phyloP scores from a whole-genome alignment of 2,797 vertebrate species.

The Channallabes apus region DNA sequence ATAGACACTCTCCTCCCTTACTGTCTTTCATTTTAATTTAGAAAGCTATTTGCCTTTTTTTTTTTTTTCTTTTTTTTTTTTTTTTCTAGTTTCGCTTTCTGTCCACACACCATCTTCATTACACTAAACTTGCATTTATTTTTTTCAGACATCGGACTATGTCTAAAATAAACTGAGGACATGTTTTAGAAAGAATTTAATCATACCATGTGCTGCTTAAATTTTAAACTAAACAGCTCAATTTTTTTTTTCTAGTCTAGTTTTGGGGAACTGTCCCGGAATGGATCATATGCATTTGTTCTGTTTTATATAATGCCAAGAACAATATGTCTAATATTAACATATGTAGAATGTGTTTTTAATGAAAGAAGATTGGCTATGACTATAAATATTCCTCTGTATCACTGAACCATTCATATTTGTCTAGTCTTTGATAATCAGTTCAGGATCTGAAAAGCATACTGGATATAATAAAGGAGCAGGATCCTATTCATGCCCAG shows the following conservation, averaged over 20 bases:
- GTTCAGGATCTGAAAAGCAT: not conserved
- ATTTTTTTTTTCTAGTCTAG: too few relatives aligned
- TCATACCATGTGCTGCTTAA: not conserved
- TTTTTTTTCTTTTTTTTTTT: constrained; percentile 50
- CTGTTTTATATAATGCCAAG: too few relatives aligned
- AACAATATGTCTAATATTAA: too few relatives aligned
- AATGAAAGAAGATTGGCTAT: not conserved
- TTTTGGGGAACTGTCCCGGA: not conserved
- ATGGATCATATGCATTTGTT: too few relatives aligned
- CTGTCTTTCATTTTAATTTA: constrained; percentile 35
- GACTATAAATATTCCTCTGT: not conserved
- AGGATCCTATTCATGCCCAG: constrained; percentile 4
- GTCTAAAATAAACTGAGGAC: not conserved
- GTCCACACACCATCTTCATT: not conserved
- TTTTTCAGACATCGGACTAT: not conserved
- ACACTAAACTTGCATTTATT: constrained; percentile 1
- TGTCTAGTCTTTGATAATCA: not conserved
- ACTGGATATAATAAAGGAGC: constrained; percentile 4
- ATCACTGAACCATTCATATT: not conserved
- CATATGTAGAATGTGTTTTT: not conserved
- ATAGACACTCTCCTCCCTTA: constrained; percentile 46
- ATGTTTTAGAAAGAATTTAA: not conserved
- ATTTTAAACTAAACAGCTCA: not conserved
- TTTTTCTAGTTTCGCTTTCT: constrained; percentile 25
- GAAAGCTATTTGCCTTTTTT: constrained; percentile 42